These are phyloP conservation scores for Podargus strigoides DNA, from an alignment of 2,797 vertebrate species.

Conservation along the genomic window DNA sequence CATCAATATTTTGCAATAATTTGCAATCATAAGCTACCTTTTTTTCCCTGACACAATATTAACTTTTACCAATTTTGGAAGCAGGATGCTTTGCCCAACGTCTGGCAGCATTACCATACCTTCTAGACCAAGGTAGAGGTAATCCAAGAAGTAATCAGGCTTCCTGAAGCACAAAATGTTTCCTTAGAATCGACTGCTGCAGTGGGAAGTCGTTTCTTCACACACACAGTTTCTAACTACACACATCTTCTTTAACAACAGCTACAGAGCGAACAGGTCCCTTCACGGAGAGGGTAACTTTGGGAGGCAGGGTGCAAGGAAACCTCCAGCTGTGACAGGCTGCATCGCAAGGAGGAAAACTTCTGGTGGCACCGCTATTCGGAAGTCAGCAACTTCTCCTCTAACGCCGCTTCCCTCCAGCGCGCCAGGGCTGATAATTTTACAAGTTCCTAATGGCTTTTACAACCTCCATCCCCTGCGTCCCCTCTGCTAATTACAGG, in stretches of 20 bases:
- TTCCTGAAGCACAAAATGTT: conserved; percentile 38
- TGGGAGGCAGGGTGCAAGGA: not conserved
- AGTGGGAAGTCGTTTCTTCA: not conserved
- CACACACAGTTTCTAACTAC: not conserved
- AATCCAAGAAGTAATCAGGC: conserved; percentile 34
- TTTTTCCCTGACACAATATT: not conserved
- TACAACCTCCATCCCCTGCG: not conserved
- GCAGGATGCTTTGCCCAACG: not conserved
- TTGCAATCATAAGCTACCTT: not conserved
- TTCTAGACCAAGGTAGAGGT: conserved; percentile 32
- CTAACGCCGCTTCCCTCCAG: not conserved
- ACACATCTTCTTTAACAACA: not conserved
- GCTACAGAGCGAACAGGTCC: not conserved
- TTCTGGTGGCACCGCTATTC: not conserved
- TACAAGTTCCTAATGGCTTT: not conserved
- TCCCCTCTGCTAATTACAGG: not conserved
- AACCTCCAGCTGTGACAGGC: not conserved
- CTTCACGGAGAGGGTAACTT: not conserved
- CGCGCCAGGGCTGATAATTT: not conserved
- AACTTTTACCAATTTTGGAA: not conserved
- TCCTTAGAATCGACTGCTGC: not conserved
- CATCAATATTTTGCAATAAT: not conserved
- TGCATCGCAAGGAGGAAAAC: not conserved
- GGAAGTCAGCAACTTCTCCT: conserved; percentile 11
- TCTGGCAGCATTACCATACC: conserved; percentile 8